Percentiles rank a stretch among this genome's conserved stretches.
These are phyloP conservation scores for Symphodus melops DNA, from an alignment of 2,113 vertebrate genomes.

Conservation along the genomic window DNA sequence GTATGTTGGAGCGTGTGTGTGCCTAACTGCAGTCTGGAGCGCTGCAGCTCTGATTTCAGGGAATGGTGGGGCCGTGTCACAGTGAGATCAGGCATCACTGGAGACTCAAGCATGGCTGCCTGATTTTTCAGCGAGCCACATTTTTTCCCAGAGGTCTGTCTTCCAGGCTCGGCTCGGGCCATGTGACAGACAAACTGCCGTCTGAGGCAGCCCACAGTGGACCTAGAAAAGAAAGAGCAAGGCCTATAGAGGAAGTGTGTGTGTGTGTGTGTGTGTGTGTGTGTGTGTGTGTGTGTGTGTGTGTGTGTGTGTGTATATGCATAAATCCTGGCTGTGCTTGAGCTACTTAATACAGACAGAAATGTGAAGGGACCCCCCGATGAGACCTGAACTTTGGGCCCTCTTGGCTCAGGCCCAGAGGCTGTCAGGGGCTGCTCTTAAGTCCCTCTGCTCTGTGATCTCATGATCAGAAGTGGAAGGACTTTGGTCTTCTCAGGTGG, in stretches of 20 bases:
- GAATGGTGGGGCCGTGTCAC: conserved; percentile 48
- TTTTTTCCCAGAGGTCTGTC: conserved; percentile 54
- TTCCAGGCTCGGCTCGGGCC: conserved; percentile 53
- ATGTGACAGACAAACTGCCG: conserved; percentile 66
- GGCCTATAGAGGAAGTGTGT: conserved; percentile 28
- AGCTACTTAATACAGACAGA: conserved; percentile 60
- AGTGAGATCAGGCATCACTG: conserved; percentile 50
- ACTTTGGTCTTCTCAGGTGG: conserved; percentile 38
- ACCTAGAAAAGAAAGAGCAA: conserved; percentile 33
- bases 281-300: conserved; percentile 14
- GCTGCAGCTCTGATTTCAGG: conserved; percentile 53
- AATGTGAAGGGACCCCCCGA: conserved; percentile 62
- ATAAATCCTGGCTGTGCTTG: conserved; percentile 42
- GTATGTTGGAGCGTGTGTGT: conserved; percentile 8
- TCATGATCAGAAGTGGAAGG: conserved; percentile 45
- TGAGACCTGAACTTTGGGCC: conserved; percentile 72
- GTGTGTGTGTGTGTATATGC: conserved; percentile 14
- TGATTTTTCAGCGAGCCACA: conserved; percentile 50
- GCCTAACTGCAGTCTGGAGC: conserved; percentile 7
- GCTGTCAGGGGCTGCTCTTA: conserved; percentile 54
- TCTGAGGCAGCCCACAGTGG: conserved; percentile 49
- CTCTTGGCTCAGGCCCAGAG: conserved; percentile 52
- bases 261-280: conserved; percentile 5
- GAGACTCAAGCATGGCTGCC: conserved; percentile 47
- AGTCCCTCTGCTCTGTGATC: conserved; percentile 57